These are phyloP conservation scores for Genyomyrus donnyi DNA, from an alignment of 2,113 vertebrate genomes.

Conservation along the genomic window DNA sequence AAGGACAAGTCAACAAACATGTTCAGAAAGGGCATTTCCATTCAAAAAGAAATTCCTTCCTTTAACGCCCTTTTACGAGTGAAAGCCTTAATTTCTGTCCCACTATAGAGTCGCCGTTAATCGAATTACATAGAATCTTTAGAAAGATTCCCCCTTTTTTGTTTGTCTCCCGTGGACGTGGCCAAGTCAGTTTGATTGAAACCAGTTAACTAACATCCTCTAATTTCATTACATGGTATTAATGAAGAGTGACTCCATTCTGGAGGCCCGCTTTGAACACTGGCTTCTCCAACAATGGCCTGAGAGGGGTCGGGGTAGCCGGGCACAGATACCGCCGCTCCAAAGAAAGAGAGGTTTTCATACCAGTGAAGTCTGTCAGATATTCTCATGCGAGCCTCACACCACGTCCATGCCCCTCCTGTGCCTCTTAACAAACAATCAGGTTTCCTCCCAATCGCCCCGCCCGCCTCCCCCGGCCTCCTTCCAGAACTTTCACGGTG, in stretches of 20 bases:
- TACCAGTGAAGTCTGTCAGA: conserved; percentile 98
- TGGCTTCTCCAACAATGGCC: conserved; percentile 83
- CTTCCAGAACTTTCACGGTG: conserved; percentile 90
- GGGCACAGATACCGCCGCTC: conserved; percentile 77
- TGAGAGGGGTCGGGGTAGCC: conserved; percentile 74
- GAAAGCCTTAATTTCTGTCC: conserved; percentile 7
- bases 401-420: conserved; percentile 92
- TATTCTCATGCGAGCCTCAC: conserved; percentile 98
- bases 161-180: conserved; percentile 28
- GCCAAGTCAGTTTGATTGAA: conserved; percentile 85
- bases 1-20: conserved; percentile 15
- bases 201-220: conserved; percentile 84
- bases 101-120: neutral
- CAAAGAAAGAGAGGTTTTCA: conserved; percentile 79
- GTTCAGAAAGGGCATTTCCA: neutral
- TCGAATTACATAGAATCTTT: conserved; percentile 16
- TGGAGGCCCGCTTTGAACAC: conserved; percentile 86
- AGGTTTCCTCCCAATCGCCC: conserved; percentile 90
- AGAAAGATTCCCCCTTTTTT: neutral
- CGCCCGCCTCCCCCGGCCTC: conserved; percentile 80
- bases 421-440: conserved; percentile 88
- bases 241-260: conserved; percentile 82
- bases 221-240: conserved; percentile 93
- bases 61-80: conserved; percentile 1
- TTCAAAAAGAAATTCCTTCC: conserved; percentile 9